phyloP scores from a whole-genome alignment of 2,888 invertebrate genomes.

The Chironomus riparius region DNA sequence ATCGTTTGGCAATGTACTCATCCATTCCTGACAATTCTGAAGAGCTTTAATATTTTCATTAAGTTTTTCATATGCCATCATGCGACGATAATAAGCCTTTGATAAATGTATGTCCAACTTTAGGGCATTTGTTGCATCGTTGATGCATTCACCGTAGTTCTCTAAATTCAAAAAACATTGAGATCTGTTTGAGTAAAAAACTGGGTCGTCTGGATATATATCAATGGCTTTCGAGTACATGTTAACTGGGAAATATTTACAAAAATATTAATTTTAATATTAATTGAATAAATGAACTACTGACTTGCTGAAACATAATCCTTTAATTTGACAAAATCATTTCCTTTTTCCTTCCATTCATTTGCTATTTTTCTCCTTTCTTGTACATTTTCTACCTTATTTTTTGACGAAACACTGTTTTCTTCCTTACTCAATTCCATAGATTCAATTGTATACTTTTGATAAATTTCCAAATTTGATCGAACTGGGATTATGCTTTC shows the following conservation, averaged over 20 bases:
- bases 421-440: background rate
- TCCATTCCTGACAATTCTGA: constrained; percentile 57
- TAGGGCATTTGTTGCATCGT: constrained; percentile 74
- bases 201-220: constrained; percentile 54
- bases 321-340: constrained; percentile 63
- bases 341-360: constrained; percentile 53
- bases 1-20: constrained; percentile 73
- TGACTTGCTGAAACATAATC: constrained; percentile 68
- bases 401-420: too few species aligned
- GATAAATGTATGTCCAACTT: constrained; percentile 67
- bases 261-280: background rate
- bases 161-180: constrained; percentile 75
- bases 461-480: background rate
- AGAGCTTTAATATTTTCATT: constrained; percentile 63
- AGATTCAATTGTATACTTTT: background rate
- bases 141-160: constrained; percentile 49
- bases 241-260: constrained; percentile 42
- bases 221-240: constrained; percentile 85
- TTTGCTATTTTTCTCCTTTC: constrained; percentile 25
- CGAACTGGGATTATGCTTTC: background rate
- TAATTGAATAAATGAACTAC: background rate
- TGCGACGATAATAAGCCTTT: constrained; percentile 77
- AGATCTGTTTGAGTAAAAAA: constrained; percentile 80
- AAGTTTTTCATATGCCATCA: constrained; percentile 61
- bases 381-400: background rate